Percentiles rank a stretch among this genome's conserved stretches.
phyloP scores from a whole-genome alignment of 2,888 invertebrate genomes.

The Helleia helle region DNA sequence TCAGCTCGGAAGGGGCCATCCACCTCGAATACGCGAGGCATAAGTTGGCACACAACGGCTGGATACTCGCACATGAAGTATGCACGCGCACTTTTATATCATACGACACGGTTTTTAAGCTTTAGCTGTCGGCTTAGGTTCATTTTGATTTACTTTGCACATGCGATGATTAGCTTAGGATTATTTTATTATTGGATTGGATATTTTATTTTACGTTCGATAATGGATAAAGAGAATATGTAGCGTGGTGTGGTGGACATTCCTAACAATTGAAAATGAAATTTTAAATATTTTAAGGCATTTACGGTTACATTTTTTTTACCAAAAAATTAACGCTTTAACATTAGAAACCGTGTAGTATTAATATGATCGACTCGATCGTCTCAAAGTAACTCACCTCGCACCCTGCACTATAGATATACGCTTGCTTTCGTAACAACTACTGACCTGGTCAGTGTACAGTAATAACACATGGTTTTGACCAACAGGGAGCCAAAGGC shows the following conservation, averaged over 20 bases:
- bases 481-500: conserved; percentile 81
- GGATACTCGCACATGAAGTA: conserved; percentile 73
- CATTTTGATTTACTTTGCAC: not conserved
- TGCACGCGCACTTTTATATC: conserved; percentile 51
- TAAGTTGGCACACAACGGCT: conserved; percentile 90
- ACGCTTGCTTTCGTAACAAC: not conserved
- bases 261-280: too few relatives aligned
- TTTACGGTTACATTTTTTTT: too few relatives aligned
- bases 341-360: conserved; percentile 21
- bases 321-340: too few relatives aligned
- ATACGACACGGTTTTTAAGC: conserved; percentile 20
- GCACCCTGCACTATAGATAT: conserved; percentile 54
- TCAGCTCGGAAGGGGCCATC: conserved; percentile 97
- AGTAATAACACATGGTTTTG: conserved; percentile 14
- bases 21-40: conserved; percentile 99
- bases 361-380: conserved; percentile 18
- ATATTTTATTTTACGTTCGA: too few relatives aligned
- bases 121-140: not conserved
- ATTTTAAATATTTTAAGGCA: too few relatives aligned
- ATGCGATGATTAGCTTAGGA: not conserved
- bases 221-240: too few relatives aligned
- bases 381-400: conserved; percentile 39
- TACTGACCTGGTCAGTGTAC: not conserved
- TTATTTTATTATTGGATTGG: too few relatives aligned
- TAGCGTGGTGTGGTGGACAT: not conserved